phyloP scores from a whole-genome alignment of 2,888 invertebrate genomes.

The Neoaliturus tenellus region DNA sequence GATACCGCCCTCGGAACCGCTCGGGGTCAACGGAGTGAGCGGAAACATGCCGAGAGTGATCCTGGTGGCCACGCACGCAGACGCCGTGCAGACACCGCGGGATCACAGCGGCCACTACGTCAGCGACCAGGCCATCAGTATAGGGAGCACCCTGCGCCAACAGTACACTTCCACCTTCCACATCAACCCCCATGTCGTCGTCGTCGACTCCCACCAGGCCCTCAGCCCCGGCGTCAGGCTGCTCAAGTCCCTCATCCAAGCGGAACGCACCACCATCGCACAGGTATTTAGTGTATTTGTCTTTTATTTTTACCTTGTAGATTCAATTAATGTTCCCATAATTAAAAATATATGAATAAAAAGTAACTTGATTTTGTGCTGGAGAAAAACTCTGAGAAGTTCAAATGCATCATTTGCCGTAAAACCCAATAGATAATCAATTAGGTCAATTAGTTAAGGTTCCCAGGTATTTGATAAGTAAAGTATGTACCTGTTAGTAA shows the following conservation, averaged over 20 bases:
- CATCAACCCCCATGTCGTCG: slow-evolving; percentile 76
- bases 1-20: slow-evolving; percentile 77
- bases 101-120: slow-evolving; percentile 76
- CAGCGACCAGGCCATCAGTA: slow-evolving; percentile 76
- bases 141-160: slow-evolving; percentile 72
- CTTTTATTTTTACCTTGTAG: too few species aligned
- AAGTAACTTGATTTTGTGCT: too few species aligned
- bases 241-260: slow-evolving; percentile 71
- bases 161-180: slow-evolving; percentile 75
- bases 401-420: too few species aligned
- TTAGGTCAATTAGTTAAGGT: too few species aligned
- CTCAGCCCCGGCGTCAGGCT: slow-evolving; percentile 79
- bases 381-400: too few species aligned
- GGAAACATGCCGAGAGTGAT: slow-evolving; percentile 75
- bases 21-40: slow-evolving; percentile 77
- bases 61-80: slow-evolving; percentile 80
- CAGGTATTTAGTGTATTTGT: slow-evolving; percentile 69
- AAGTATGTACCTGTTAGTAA: too few species aligned
- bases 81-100: slow-evolving; percentile 74
- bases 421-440: too few species aligned
- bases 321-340: too few species aligned
- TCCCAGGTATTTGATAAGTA: too few species aligned
- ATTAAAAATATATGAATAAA: too few species aligned
- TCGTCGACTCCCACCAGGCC: slow-evolving; percentile 79
- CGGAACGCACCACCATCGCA: slow-evolving; percentile 65